Evolutionary conservation across 2,888 invertebrate genomes (phyloP).

Genomic region (Melanostoma mellinum): DNA sequence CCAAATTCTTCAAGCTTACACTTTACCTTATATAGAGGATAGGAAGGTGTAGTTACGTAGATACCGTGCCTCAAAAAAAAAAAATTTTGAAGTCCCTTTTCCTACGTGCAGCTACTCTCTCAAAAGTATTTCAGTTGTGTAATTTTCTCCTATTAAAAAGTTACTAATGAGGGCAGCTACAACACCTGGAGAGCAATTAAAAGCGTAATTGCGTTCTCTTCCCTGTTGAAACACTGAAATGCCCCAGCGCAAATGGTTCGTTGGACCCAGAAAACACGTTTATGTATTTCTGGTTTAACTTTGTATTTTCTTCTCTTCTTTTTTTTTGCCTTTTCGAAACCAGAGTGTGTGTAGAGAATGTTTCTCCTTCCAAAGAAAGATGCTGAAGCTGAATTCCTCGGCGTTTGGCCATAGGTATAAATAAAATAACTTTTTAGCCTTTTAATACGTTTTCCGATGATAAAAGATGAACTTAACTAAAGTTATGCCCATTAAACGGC

Average conservation of each 20-base stretch:
- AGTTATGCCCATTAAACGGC: constrained; percentile 52
- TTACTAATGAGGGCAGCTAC: constrained; percentile 69
- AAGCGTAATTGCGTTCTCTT: constrained; percentile 65
- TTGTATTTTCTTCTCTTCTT: neutral
- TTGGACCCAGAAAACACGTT: constrained; percentile 66
- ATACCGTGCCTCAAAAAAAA: constrained; percentile 20
- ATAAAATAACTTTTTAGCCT: neutral
- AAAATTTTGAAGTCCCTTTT: constrained; percentile 44
- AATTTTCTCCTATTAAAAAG: constrained; percentile 69
- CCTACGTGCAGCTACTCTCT: constrained; percentile 55
- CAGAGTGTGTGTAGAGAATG: constrained; percentile 15
- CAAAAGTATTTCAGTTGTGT: constrained; percentile 66
- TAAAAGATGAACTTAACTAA: constrained; percentile 36
- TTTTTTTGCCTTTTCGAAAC: constrained; percentile 1
- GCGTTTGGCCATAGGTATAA: neutral
- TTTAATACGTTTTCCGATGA: neutral
- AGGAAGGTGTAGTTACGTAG: neutral
- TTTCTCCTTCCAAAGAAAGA: neutral
- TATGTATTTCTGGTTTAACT: constrained; percentile 59
- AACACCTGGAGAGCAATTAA: constrained; percentile 71
- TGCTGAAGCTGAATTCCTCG: neutral
- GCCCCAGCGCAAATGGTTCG: constrained; percentile 59
- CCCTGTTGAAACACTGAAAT: constrained; percentile 35
- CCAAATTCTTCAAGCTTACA: constrained; percentile 52
- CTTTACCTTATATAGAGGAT: constrained; percentile 20